These are phyloP conservation scores for Zhuqinia jingwanae DNA, from an alignment of 2,888 invertebrate genomes.

Conservation along the genomic window DNA sequence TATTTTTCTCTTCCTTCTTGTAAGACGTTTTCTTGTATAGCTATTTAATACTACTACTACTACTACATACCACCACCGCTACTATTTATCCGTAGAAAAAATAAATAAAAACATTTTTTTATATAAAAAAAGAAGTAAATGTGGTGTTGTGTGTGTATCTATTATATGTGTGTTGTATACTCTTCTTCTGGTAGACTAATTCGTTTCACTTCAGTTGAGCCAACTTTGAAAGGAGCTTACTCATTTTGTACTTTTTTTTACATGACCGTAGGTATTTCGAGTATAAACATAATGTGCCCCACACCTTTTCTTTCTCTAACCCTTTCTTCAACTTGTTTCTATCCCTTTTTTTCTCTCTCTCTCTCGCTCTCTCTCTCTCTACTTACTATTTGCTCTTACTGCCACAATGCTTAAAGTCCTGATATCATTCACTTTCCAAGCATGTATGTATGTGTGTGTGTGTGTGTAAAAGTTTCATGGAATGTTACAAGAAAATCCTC, in stretches of 20 bases:
- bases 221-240: conserved; percentile 48
- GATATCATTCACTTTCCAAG: conserved; percentile 32
- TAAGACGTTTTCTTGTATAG: too few relatives aligned
- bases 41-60: too few relatives aligned
- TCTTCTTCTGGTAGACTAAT: conserved; percentile 3
- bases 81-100: too few relatives aligned
- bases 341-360: neutral
- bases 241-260: conserved; percentile 40
- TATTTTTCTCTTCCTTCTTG: too few relatives aligned
- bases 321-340: conserved; percentile 15
- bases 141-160: too few relatives aligned
- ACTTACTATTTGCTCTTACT: conserved; percentile 29
- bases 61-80: too few relatives aligned
- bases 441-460: neutral
- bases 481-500: conserved; percentile 48
- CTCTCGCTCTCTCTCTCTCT: neutral
- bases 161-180: too few relatives aligned
- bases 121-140: too few relatives aligned
- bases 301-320: conserved; percentile 26
- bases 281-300: conserved; percentile 34
- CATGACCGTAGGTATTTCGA: conserved; percentile 12
- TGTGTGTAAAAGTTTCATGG: conserved; percentile 41
- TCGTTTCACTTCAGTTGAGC: conserved; percentile 45
- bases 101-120: too few relatives aligned
- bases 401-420: conserved; percentile 24